Conservation (phyloP, 2,797 vertebrate genomes). For the Acipenser ruthenus region DNA sequence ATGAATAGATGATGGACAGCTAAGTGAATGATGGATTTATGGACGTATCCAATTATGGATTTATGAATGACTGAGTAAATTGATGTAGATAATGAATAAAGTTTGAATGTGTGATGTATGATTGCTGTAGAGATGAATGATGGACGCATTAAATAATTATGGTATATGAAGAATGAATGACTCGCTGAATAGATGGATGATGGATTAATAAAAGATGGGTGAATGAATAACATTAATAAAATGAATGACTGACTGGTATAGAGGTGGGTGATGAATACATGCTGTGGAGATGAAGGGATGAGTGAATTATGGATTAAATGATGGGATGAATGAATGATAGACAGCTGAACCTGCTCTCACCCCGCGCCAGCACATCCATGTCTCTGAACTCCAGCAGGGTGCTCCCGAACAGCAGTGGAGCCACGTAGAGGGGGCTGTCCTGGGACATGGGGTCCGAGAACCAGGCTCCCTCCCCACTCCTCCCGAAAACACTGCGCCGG, state of each 20-base stretch:
- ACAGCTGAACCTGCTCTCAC: background rate
- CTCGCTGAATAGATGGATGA: too few species aligned
- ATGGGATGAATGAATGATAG: background rate
- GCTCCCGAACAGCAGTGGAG: slow-evolving; percentile 9
- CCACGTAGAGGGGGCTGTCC: slow-evolving; percentile 6
- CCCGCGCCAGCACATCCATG: slow-evolving; percentile 3
- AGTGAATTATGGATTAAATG: too few species aligned
- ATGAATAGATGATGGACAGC: too few species aligned
- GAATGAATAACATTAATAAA: background rate
- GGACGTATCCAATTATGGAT: too few species aligned
- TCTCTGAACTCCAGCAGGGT: slow-evolving; percentile 11
- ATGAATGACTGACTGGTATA: background rate
- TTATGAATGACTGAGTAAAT: too few species aligned
- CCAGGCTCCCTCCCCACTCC: slow-evolving; percentile 8
- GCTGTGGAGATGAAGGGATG: background rate
- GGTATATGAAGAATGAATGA: too few species aligned
- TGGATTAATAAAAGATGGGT: too few species aligned
- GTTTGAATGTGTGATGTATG: too few species aligned
- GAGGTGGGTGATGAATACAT: background rate
- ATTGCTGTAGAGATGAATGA: too few species aligned
- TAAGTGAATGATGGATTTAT: too few species aligned
- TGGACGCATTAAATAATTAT: too few species aligned
- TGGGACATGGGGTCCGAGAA: slow-evolving; percentile 1
- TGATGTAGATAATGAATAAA: too few species aligned
- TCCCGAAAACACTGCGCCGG: background rate